Conservation (phyloP, 2,888 invertebrate species). For the Cryptus viduatorius region DNA sequence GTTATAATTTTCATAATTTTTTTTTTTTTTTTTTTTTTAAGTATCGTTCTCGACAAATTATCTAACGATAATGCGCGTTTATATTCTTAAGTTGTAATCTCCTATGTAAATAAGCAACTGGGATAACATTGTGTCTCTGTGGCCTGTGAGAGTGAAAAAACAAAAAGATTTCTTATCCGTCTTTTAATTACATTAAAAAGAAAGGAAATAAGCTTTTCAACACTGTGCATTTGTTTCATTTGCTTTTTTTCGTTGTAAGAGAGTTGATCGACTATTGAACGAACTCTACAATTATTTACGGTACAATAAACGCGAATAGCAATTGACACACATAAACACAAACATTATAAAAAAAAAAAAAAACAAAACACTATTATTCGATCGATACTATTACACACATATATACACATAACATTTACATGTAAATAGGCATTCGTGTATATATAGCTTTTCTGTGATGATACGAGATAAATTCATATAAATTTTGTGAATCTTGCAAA, state of each 20-base stretch:
- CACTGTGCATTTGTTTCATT: slow-evolving; percentile 12
- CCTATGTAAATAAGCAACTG: slow-evolving; percentile 52
- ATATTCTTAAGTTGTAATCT: slow-evolving; percentile 41
- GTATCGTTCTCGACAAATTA: slow-evolving; percentile 70
- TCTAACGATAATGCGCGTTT: slow-evolving; percentile 67
- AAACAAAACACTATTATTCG: slow-evolving; percentile 26
- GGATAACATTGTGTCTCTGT: background rate
- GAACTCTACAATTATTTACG: background rate
- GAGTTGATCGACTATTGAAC: background rate
- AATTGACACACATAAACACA: slow-evolving; percentile 21
- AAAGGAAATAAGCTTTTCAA: slow-evolving; percentile 14
- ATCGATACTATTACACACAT: background rate
- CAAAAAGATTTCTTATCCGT: slow-evolving; percentile 25
- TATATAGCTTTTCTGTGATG: slow-evolving; percentile 78
- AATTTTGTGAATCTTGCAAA: slow-evolving; percentile 72
- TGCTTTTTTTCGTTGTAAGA: slow-evolving; percentile 3
- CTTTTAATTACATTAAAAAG: slow-evolving; percentile 45
- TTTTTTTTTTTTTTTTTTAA: slow-evolving; percentile 34
- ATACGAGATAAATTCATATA: slow-evolving; percentile 70
- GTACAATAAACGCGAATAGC: background rate
- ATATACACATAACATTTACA: slow-evolving; percentile 41
- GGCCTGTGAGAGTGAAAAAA: slow-evolving; percentile 5
- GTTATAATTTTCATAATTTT: background rate
- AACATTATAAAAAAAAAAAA: background rate
- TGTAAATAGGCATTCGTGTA: slow-evolving; percentile 73